Evolutionary conservation across 2,888 invertebrate species (phyloP).

Genomic region (Ryuthela nishihirai): DNA sequence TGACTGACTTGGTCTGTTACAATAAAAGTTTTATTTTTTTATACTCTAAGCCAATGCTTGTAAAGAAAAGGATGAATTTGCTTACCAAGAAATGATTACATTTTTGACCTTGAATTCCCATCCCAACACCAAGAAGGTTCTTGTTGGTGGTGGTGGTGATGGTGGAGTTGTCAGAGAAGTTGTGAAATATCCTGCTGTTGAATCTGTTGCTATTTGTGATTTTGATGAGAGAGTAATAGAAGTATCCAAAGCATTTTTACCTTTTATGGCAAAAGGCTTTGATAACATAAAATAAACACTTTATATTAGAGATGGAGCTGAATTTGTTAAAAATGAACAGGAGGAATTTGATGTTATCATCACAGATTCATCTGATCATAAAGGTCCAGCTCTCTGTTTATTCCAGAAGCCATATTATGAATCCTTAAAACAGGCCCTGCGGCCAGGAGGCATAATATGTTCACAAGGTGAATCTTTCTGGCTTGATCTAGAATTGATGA

Average conservation of each 20-base stretch:
- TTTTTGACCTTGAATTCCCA: slow-evolving; percentile 89
- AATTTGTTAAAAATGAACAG: slow-evolving; percentile 79
- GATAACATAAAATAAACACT: slow-evolving; percentile 74
- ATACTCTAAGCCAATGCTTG: no score
- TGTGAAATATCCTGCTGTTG: slow-evolving; percentile 83
- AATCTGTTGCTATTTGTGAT: slow-evolving; percentile 85
- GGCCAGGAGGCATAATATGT: slow-evolving; percentile 83
- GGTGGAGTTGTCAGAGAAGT: slow-evolving; percentile 96
- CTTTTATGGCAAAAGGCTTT: slow-evolving; percentile 76
- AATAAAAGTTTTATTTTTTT: no score
- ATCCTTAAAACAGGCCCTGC: slow-evolving; percentile 76
- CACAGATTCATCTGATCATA: slow-evolving; percentile 96
- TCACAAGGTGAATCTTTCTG: slow-evolving; percentile 78
- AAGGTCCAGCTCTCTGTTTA: slow-evolving; percentile 71
- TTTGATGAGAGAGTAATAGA: slow-evolving; percentile 90
- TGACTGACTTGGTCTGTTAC: no score
- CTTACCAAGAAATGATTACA: slow-evolving; percentile 98
- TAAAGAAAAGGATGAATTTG: slow-evolving; percentile 91
- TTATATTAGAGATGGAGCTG: slow-evolving; percentile 88
- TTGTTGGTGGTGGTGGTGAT: slow-evolving; percentile 97
- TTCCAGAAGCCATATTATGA: slow-evolving; percentile 80
- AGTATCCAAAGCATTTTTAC: slow-evolving; percentile 81
- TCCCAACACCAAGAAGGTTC: slow-evolving; percentile 70
- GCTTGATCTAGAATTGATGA: slow-evolving; percentile 71
- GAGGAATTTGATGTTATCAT: slow-evolving; percentile 94